Percentiles rank a stretch among this genome's conserved stretches.
phyloP scores from a whole-genome alignment of 2,113 vertebrate genomes.

The Microtus pennsylvanicus region DNA sequence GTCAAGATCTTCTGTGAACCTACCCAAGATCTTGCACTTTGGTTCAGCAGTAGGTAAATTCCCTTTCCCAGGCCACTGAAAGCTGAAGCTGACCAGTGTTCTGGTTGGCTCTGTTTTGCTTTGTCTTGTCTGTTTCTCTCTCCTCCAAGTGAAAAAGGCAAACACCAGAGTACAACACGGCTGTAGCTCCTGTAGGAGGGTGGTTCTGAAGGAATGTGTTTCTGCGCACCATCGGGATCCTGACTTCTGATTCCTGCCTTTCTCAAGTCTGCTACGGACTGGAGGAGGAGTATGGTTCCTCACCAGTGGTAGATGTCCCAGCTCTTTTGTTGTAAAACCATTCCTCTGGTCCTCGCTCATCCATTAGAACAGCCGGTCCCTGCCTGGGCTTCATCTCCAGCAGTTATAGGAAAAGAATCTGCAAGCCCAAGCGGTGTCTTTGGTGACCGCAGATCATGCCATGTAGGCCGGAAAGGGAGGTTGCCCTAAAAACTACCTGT shows the following conservation, averaged over 20 bases:
- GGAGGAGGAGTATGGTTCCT: background rate
- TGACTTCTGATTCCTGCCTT: background rate
- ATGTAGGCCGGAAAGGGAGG: background rate
- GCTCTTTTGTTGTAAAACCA: background rate
- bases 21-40: background rate
- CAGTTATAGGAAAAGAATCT: background rate
- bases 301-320: background rate
- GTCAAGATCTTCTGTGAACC: too few relatives aligned
- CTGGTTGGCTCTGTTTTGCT: background rate
- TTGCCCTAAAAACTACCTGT: background rate
- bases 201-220: background rate
- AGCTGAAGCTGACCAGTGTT: background rate
- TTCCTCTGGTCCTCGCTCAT: background rate
- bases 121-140: background rate
- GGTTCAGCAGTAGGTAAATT: background rate
- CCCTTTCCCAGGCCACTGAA: background rate
- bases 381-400: background rate
- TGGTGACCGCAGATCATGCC: background rate
- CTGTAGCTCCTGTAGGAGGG: accelerated
- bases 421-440: background rate
- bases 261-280: background rate
- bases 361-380: background rate
- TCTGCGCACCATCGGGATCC: background rate
- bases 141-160: background rate
- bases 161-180: accelerated